Base-by-base conservation (phyloP, 2,113 vertebrate species). In the Antechinus flavipes region DNA sequence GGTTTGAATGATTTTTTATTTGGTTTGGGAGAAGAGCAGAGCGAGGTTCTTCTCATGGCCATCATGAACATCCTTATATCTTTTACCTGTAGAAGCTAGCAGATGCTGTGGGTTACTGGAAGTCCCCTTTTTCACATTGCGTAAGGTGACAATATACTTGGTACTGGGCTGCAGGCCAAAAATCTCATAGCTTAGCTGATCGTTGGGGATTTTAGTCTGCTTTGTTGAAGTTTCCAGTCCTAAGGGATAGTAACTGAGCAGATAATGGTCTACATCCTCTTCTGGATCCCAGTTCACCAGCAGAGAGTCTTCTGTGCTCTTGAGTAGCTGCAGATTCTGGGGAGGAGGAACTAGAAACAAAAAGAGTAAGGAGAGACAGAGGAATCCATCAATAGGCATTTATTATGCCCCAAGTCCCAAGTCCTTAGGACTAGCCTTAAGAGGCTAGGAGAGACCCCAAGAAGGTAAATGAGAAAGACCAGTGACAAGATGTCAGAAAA, bases 281-380 rank as follows among this genome's bases (percentile, higher is more conserved):
- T 98, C 96, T 0, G 98, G 97, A 96, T 99, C 98, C 99, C 99
- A 99, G 95, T 99, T 98, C 91, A 99, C 98, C 97, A 98, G 96
- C 96, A 99, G 97, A 26, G 99, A 99, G 14, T 97, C 97, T 91
- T 99, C 99, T 0, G 99, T 99, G 96, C 98, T 97, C 93, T 95
- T 98, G 96, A 99, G 97, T 93, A 99, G 95, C 95, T 96, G 98
- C 52, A 99, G 97, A 55, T 98, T 99, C 97, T 99, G 98, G 53
- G 99, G 99, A 91, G 98, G 25, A 12, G 99, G 46, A 90, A 99
- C 99, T 99, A 93, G 0, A 35, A 7, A 91, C 47, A 90, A 3
- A 95, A 97, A 90, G 12, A 0, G 54, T 4, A 42, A 90, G 91
- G 26, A 3, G 5, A 9, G 12, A 26, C 25, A 5, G 42, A 2